phyloP scores from a whole-genome alignment of 2,797 vertebrate genomes.

The Megaceryle alcyon region DNA sequence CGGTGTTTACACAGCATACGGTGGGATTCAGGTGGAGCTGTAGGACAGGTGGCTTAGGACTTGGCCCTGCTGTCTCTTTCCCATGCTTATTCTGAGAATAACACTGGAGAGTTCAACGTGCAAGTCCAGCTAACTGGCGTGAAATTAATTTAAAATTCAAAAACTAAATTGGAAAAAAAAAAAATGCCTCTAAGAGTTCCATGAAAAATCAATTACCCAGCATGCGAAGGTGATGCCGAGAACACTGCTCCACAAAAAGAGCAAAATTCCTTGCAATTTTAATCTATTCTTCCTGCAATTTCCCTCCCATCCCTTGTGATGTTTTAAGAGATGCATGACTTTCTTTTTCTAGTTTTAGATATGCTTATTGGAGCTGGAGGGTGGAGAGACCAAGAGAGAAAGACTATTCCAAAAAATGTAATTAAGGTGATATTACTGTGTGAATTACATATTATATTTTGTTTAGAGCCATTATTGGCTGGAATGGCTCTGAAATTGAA shows the following conservation, averaged over 20 bases:
- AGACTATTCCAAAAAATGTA: conserved; percentile 55
- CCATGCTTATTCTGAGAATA: background rate
- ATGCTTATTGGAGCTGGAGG: conserved; percentile 40
- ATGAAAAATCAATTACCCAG: conserved; percentile 51
- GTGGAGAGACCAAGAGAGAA: conserved; percentile 32
- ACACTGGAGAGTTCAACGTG: background rate
- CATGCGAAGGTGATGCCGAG: background rate
- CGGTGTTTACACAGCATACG: background rate
- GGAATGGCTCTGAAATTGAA: conserved; percentile 66
- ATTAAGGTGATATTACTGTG: conserved; percentile 66
- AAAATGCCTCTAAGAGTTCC: background rate
- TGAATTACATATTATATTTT: conserved; percentile 69
- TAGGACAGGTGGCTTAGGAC: background rate
- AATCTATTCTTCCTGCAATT: conserved; percentile 29
- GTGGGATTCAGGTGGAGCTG: background rate
- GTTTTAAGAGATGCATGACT: conserved; percentile 25
- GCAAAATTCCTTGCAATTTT: conserved; percentile 51
- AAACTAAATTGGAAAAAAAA: conserved; percentile 5
- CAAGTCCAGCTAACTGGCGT: background rate
- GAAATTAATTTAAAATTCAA: conserved; percentile 54
- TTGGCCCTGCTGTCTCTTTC: background rate
- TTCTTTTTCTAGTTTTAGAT: conserved; percentile 18
- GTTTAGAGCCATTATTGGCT: conserved; percentile 69
- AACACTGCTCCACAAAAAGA: background rate
- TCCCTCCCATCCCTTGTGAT: conserved; percentile 14